Evolutionary conservation across 2,113 vertebrate species (phyloP).

Genomic region (Sialia sialis): DNA sequence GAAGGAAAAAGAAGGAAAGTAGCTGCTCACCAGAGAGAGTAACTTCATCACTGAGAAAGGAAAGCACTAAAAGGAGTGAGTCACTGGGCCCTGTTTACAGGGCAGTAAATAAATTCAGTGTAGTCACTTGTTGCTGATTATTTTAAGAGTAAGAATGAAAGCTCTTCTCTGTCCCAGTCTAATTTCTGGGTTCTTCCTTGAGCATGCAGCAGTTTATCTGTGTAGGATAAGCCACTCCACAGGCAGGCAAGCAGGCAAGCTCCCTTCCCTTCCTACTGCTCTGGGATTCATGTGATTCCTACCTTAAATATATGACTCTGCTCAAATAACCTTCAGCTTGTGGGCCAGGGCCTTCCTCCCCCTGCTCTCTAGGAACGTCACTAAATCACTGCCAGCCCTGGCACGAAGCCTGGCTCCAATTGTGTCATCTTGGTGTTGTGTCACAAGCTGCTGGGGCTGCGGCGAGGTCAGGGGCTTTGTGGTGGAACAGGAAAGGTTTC

Average conservation of each 20-base stretch:
- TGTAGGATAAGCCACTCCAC: background rate
- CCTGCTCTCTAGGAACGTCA: conserved; percentile 31
- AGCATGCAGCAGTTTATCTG: background rate
- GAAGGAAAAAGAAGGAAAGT: background rate
- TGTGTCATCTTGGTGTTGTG: conserved; percentile 11
- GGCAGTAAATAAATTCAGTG: background rate
- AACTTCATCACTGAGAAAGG: background rate
- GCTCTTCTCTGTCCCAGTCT: background rate
- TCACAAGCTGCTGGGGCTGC: background rate
- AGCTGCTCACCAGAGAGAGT: background rate
- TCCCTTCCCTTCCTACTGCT: background rate
- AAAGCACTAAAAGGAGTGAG: background rate
- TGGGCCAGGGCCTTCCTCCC: conserved; percentile 2
- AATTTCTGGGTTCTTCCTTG: background rate
- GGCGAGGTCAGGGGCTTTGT: background rate
- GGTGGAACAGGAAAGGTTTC: background rate
- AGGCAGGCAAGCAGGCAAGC: background rate
- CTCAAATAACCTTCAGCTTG: conserved; percentile 2
- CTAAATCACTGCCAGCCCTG: conserved; percentile 48
- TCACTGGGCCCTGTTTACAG: background rate
- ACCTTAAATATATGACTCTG: conserved; percentile 8
- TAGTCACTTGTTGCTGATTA: background rate
- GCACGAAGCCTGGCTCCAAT: background rate
- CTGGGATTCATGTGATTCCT: background rate
- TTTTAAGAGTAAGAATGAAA: background rate